Conservation (phyloP, 2,888 invertebrate species). For the Alviniconcha strummeri region DNA sequence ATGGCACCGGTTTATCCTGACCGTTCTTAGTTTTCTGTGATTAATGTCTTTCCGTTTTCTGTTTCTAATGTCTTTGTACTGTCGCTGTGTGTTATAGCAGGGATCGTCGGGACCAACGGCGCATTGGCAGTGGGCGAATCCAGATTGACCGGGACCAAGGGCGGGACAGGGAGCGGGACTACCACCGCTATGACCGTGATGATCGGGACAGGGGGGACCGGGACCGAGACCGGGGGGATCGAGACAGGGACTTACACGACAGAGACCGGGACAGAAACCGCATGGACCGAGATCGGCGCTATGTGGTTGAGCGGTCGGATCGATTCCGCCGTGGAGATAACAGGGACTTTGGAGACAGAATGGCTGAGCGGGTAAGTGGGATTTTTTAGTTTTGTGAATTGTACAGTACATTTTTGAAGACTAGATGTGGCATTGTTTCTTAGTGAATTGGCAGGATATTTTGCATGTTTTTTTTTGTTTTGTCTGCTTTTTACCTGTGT, state of each 20-base stretch:
- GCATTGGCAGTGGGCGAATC: slow-evolving; percentile 91
- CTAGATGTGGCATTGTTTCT: too few relatives aligned
- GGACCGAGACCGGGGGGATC: slow-evolving; percentile 42
- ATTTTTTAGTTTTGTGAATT: background rate
- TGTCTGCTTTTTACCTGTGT: too few relatives aligned
- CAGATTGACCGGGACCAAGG: slow-evolving; percentile 79
- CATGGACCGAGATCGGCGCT: slow-evolving; percentile 43
- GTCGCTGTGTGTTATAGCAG: slow-evolving; percentile 15
- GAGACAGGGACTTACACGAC: slow-evolving; percentile 34
- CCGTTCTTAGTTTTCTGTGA: too few relatives aligned
- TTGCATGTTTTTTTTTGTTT: too few relatives aligned
- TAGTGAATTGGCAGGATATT: too few relatives aligned
- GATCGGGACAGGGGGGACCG: slow-evolving; percentile 39
- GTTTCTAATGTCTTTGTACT: background rate
- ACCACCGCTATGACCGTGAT: slow-evolving; percentile 39
- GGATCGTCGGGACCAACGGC: slow-evolving; percentile 66
- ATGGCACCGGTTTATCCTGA: too few relatives aligned
- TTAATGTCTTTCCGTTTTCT: too few relatives aligned
- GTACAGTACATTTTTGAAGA: too few relatives aligned
- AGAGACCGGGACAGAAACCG: slow-evolving; percentile 50
- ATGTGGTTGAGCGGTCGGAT: slow-evolving; percentile 36
- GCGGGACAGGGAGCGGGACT: slow-evolving; percentile 48
- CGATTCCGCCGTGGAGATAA: slow-evolving; percentile 43
- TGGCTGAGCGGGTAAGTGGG: slow-evolving; percentile 50
- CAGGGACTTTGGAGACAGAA: slow-evolving; percentile 56